A percentile compares a stretch with the other conserved stretches of the same genome.
Evolutionary conservation across 2,113 vertebrate species (phyloP).

Genomic region (Hippocampus zosterae): DNA sequence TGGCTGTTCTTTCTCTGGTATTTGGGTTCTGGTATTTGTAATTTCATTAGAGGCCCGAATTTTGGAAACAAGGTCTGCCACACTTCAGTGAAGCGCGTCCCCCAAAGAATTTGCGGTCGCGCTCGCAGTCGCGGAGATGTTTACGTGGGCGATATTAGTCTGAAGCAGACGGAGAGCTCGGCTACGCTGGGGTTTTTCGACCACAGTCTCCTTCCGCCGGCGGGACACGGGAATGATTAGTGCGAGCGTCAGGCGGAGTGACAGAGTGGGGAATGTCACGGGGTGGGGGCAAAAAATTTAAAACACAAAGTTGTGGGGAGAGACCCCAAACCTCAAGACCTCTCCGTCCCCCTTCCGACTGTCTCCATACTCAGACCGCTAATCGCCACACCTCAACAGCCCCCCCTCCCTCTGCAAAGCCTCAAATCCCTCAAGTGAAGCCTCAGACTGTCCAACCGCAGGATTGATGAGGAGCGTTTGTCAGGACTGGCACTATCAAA

Average conservation of each 20-base stretch:
- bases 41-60: conserved; percentile 65
- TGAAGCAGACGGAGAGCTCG: conserved; percentile 47
- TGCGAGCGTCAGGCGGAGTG: conserved; percentile 29
- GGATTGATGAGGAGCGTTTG: conserved; percentile 54
- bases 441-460: conserved; percentile 57
- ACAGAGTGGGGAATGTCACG: conserved; percentile 14
- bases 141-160: conserved; percentile 58
- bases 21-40: conserved; percentile 60
- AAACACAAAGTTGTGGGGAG: background rate
- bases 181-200: conserved; percentile 42
- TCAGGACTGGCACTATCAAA: conserved; percentile 37
- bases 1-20: conserved; percentile 53
- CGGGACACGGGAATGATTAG: conserved; percentile 42
- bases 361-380: conserved; percentile 33
- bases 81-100: conserved; percentile 62
- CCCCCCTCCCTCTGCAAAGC: conserved; percentile 24
- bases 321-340: conserved; percentile 19
- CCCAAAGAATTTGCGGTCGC: conserved; percentile 59
- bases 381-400: conserved; percentile 33
- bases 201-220: conserved; percentile 62
- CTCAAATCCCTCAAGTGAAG: conserved; percentile 41
- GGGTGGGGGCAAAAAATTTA: background rate
- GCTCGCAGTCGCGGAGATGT: conserved; percentile 53
- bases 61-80: conserved; percentile 62
- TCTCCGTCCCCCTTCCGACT: conserved; percentile 11